Percentiles rank a stretch among this genome's conserved stretches.
These are phyloP conservation scores for Steatocranus sp. DNA, from an alignment of 2,797 vertebrate genomes.

Conservation along the genomic window DNA sequence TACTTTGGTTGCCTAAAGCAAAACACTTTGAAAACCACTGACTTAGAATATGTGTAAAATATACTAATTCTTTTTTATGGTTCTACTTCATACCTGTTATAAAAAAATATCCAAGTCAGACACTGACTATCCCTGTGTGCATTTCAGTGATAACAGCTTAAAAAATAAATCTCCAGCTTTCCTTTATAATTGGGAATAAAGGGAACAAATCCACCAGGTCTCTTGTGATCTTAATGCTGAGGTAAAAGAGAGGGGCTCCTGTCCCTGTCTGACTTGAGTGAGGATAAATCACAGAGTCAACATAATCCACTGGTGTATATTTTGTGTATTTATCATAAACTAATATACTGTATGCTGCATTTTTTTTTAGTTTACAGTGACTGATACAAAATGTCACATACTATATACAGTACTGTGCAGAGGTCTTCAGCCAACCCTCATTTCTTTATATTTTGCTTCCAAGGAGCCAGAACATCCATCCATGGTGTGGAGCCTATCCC, in stretches of 20 bases:
- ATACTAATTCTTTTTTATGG: background rate
- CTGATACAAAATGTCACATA: background rate
- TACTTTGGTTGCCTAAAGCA: background rate
- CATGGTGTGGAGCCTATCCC: background rate
- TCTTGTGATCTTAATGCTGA: background rate
- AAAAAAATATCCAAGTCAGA: background rate
- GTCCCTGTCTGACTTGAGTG: background rate
- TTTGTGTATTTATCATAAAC: background rate
- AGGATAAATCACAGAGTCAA: background rate
- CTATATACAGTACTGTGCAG: background rate
- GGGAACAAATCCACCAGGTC: background rate
- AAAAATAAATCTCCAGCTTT: background rate
- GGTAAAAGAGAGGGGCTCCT: background rate
- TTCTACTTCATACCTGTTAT: background rate
- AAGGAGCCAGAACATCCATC: background rate
- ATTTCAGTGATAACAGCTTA: background rate
- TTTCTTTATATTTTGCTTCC: background rate
- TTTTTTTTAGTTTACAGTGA: background rate
- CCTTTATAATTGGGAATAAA: background rate
- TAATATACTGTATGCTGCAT: background rate
- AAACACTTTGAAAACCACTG: background rate
- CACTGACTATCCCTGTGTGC: background rate
- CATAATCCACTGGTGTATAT: background rate
- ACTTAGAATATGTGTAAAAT: background rate
- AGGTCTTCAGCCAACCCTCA: background rate